Conservation (phyloP, 1,140 invertebrate species). For the Campoletis sonorensis region DNA sequence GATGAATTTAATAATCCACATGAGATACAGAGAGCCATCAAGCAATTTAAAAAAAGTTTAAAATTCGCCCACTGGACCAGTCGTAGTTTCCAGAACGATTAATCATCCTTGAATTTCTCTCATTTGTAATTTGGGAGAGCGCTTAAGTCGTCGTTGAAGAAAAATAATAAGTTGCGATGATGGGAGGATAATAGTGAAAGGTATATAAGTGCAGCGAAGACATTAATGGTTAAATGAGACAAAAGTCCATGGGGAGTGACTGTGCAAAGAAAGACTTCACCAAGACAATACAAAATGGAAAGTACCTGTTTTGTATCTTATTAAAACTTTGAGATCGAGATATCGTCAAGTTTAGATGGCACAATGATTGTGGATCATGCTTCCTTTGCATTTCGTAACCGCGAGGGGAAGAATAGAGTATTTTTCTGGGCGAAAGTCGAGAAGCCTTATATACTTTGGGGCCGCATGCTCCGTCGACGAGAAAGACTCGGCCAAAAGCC, state of each 20-base stretch:
- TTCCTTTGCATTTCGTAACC: background rate
- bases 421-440: background rate
- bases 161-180: background rate
- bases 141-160: background rate
- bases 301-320: background rate
- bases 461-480: background rate
- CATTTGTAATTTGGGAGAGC: background rate
- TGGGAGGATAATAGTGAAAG: slow-evolving; percentile 2
- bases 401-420: too few relatives aligned
- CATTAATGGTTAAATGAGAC: background rate
- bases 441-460: background rate
- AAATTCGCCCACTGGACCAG: background rate
- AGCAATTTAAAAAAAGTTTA: background rate
- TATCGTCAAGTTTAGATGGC: background rate
- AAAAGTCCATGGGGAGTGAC: background rate
- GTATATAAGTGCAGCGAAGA: background rate
- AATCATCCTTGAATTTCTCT: background rate
- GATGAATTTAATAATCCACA: too few relatives aligned
- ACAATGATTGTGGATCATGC: background rate
- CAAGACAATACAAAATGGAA: background rate
- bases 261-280: background rate
- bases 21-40: too few relatives aligned
- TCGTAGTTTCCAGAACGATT: too few relatives aligned
- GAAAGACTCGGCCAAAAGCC: background rate
- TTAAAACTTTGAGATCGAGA: background rate